phyloP scores from a whole-genome alignment of 1,140 invertebrate species.

The Diorhabda elongata region DNA sequence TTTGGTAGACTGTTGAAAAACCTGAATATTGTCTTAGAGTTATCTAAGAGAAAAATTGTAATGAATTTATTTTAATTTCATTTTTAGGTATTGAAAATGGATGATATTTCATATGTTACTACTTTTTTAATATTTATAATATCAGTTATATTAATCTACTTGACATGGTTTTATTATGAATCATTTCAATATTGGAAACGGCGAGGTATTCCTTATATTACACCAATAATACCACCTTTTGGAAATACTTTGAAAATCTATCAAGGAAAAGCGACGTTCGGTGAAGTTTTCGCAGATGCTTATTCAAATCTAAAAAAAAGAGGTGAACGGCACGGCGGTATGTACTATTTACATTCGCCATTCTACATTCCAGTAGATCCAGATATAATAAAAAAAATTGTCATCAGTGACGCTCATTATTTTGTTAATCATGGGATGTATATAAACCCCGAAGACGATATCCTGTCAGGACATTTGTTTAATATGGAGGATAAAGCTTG shows the following conservation, averaged over 20 bases:
- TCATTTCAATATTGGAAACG: conserved; percentile 37
- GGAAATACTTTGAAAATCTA: conserved; percentile 35
- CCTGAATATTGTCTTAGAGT: too few species aligned
- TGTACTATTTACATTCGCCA: conserved; percentile 47
- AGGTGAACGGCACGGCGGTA: conserved; percentile 37
- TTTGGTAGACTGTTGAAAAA: too few species aligned
- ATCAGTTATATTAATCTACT: conserved; percentile 1
- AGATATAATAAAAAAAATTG: conserved; percentile 50
- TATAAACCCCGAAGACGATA: conserved; percentile 50
- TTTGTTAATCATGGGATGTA: conserved; percentile 53
- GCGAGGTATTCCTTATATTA: conserved; percentile 29
- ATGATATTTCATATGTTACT: neutral
- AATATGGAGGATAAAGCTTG: conserved; percentile 41
- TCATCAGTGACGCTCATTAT: conserved; percentile 55
- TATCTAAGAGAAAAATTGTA: too few species aligned
- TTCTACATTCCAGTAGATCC: conserved; percentile 49
- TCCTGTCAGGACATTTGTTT: conserved; percentile 49
- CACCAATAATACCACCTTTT: conserved; percentile 35
- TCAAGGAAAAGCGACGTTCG: conserved; percentile 25
- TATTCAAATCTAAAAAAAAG: conserved; percentile 30
- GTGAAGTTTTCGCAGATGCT: conserved; percentile 30
- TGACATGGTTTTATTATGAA: conserved; percentile 29
- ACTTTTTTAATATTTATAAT: neutral
- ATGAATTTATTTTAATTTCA: neutral
- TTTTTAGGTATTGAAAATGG: conserved; percentile 1